phyloP scores from a whole-genome alignment of 2,113 vertebrate genomes.

The Micronycteris hirsuta region DNA sequence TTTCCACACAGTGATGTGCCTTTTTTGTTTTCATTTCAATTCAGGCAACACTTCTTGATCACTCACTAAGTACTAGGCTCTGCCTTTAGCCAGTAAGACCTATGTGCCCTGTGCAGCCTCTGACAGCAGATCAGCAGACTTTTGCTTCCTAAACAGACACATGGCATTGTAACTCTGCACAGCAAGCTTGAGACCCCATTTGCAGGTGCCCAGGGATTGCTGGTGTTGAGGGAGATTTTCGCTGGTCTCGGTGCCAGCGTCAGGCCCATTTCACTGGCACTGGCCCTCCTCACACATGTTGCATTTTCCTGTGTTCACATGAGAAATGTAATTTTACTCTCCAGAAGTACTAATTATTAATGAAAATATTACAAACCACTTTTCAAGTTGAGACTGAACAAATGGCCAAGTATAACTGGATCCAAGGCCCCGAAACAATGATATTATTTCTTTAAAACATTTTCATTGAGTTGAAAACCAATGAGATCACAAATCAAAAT shows the following conservation, averaged over 20 bases:
- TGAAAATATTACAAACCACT: constrained; percentile 29
- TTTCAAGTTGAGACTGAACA: constrained; percentile 21
- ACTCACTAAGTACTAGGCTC: background rate
- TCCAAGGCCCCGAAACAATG: background rate
- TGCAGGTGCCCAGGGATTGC: background rate
- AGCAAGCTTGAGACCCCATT: background rate
- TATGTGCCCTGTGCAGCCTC: background rate
- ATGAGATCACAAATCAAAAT: constrained; percentile 11
- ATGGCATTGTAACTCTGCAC: background rate
- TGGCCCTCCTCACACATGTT: background rate
- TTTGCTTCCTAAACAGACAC: background rate
- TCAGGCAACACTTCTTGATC: background rate
- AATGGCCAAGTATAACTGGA: background rate
- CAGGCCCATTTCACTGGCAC: background rate
- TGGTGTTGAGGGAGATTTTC: background rate
- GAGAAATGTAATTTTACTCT: constrained; percentile 47
- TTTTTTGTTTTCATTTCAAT: background rate
- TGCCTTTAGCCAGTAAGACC: background rate
- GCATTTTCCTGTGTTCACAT: constrained; percentile 3
- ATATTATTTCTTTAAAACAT: background rate
- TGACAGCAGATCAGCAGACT: background rate
- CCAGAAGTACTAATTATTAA: constrained; percentile 31
- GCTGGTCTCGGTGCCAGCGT: background rate
- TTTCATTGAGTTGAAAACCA: constrained; percentile 41
- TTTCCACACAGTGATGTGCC: background rate